Evolutionary conservation across 2,797 vertebrate genomes (phyloP).

Genomic region (Lagorchestes hirsutus): DNA sequence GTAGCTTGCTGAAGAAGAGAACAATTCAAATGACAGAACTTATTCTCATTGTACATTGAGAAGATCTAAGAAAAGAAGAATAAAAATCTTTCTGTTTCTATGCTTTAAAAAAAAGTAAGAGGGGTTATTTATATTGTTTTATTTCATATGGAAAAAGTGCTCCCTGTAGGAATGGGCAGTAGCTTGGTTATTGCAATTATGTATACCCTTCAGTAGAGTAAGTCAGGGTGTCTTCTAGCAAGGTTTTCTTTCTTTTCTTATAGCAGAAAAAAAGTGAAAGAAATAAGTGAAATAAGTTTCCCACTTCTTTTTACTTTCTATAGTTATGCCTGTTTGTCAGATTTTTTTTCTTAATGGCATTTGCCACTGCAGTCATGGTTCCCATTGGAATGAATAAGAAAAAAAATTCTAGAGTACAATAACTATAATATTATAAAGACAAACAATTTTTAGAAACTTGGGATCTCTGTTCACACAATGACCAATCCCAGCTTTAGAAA

Average conservation of each 20-base stretch:
- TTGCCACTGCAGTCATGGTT: neutral
- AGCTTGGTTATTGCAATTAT: neutral
- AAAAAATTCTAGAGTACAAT: neutral
- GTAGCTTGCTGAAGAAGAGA: neutral
- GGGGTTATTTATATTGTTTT: neutral
- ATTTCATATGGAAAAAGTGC: neutral
- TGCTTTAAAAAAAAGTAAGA: neutral
- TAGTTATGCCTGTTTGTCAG: neutral
- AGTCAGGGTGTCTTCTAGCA: too few relatives aligned
- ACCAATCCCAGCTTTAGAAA: too few relatives aligned
- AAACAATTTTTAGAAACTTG: too few relatives aligned
- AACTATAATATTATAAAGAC: too few relatives aligned
- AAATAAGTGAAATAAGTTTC: neutral
- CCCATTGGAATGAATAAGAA: neutral
- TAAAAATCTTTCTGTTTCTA: neutral
- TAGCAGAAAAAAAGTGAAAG: neutral
- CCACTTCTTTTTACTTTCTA: neutral
- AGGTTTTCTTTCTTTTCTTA: too few relatives aligned
- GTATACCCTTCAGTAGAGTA: neutral
- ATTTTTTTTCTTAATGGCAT: neutral
- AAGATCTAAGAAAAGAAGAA: neutral
- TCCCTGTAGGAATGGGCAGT: neutral
- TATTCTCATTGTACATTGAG: neutral
- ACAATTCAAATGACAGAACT: neutral
- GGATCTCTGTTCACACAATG: too few relatives aligned